phyloP scores from a whole-genome alignment of 2,888 invertebrate genomes.

The Gisinianus flammeolus region DNA sequence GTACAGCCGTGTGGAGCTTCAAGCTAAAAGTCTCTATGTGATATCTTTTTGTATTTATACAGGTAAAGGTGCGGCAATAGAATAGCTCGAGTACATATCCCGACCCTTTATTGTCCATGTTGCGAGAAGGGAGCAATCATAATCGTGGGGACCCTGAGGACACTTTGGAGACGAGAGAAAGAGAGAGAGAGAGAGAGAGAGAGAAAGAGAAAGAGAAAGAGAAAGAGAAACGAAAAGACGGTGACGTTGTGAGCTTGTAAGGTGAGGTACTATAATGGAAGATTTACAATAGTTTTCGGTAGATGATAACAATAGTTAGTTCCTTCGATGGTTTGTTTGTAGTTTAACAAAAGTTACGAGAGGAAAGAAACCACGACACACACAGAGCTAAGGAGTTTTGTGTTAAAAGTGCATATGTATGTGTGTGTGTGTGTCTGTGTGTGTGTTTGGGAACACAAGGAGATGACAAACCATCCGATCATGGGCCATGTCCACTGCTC shows the following conservation, averaged over 20 bases:
- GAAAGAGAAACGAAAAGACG: too few species aligned
- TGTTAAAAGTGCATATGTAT: neutral
- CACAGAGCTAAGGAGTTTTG: neutral
- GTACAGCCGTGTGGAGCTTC: neutral
- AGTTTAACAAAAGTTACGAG: conserved; percentile 9
- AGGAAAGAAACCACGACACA: conserved; percentile 22
- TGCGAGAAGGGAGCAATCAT: neutral
- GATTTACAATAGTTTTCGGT: conserved; percentile 40
- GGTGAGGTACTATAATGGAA: conserved; percentile 19
- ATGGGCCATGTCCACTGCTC: conserved; percentile 54
- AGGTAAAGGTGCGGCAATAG: too few species aligned
- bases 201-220: too few species aligned
- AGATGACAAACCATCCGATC: conserved; percentile 53
- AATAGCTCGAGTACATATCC: too few species aligned
- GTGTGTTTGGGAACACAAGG: conserved; percentile 22
- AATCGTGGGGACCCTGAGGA: neutral
- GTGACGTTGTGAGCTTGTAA: neutral
- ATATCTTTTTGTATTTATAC: neutral
- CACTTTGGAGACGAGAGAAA: conserved; percentile 17
- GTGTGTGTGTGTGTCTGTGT: neutral
- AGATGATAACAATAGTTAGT: conserved; percentile 19
- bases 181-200: too few species aligned
- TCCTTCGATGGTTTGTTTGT: conserved; percentile 22
- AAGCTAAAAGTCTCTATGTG: neutral
- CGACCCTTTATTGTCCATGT: neutral